Percentiles rank a stretch among this genome's conserved stretches.
These are phyloP conservation scores for Eristalis intricaria DNA, from an alignment of 2,888 invertebrate species.

Conservation along the genomic window DNA sequence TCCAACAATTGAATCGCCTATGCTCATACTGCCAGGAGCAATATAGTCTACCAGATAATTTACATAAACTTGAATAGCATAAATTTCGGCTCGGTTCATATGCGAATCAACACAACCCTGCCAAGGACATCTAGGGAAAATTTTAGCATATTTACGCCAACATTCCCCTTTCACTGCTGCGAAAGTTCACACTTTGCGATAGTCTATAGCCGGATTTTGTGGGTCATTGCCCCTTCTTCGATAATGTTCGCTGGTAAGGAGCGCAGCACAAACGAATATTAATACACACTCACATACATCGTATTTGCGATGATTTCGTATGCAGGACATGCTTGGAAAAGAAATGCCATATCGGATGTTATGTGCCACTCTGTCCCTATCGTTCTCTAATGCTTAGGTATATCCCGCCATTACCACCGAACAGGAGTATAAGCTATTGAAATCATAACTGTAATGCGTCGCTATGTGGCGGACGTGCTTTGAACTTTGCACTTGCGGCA, in stretches of 20 bases:
- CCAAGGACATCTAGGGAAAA: slow-evolving; percentile 45
- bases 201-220: slow-evolving; percentile 12
- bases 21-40: slow-evolving; percentile 17
- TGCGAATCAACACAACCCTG: slow-evolving; percentile 14
- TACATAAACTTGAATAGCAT: slow-evolving; percentile 67
- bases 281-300: slow-evolving; percentile 9
- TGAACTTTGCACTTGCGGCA: slow-evolving; percentile 71
- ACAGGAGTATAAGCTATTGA: slow-evolving; percentile 71
- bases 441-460: slow-evolving; percentile 72
- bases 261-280: not conserved
- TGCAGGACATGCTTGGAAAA: slow-evolving; percentile 64
- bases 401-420: slow-evolving; percentile 64
- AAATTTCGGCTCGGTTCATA: slow-evolving; percentile 59
- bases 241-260: slow-evolving; percentile 35
- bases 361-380: slow-evolving; percentile 67
- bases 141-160: slow-evolving; percentile 37
- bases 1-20: slow-evolving; percentile 64
- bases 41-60: slow-evolving; percentile 61
- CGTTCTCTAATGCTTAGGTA: slow-evolving; percentile 69
- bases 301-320: slow-evolving; percentile 58
- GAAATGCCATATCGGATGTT: slow-evolving; percentile 70
- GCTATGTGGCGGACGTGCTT: slow-evolving; percentile 71
- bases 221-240: slow-evolving; percentile 57
- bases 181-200: slow-evolving; percentile 43
- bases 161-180: not conserved